These are phyloP conservation scores for Anthrax anthrax DNA, from an alignment of 2,888 invertebrate species.

Conservation along the genomic window DNA sequence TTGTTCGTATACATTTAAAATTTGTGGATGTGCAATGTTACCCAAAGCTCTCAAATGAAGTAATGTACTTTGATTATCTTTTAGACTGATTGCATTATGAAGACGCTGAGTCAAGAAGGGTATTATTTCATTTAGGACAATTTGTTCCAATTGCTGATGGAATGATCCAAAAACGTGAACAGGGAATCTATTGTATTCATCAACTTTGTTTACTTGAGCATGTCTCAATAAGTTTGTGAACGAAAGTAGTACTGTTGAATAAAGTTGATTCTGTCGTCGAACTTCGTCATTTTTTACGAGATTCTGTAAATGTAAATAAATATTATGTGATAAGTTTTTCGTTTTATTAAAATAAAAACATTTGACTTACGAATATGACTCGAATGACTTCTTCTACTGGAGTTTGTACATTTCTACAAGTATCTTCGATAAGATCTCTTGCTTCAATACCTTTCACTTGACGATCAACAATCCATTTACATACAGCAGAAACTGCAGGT, in stretches of 20 bases:
- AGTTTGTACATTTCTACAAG: constrained; percentile 40
- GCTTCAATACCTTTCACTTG: constrained; percentile 44
- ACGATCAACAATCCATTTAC: constrained; percentile 42
- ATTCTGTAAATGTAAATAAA: constrained; percentile 19
- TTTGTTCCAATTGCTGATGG: constrained; percentile 37
- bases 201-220: constrained; percentile 43
- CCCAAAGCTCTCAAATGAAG: constrained; percentile 51
- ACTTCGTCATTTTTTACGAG: constrained; percentile 42
- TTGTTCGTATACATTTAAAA: constrained; percentile 46
- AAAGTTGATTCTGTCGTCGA: constrained; percentile 37
- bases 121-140: constrained; percentile 42
- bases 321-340: background rate
- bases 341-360: background rate
- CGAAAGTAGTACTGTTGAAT: constrained; percentile 43
- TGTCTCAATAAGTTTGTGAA: constrained; percentile 44
- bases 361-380: constrained; percentile 4
- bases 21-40: constrained; percentile 45
- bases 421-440: constrained; percentile 40
- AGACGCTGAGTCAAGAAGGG: constrained; percentile 43
- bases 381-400: constrained; percentile 49
- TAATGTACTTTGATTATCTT: constrained; percentile 42
- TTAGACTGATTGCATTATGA: constrained; percentile 37
- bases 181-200: constrained; percentile 46
- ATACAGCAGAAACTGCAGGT: constrained; percentile 47
- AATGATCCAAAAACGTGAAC: constrained; percentile 50